A percentile compares a stretch with the other conserved stretches of the same genome.
Evolutionary conservation across 2,113 vertebrate genomes (phyloP).

Genomic region (Lepisosteus oculatus): DNA sequence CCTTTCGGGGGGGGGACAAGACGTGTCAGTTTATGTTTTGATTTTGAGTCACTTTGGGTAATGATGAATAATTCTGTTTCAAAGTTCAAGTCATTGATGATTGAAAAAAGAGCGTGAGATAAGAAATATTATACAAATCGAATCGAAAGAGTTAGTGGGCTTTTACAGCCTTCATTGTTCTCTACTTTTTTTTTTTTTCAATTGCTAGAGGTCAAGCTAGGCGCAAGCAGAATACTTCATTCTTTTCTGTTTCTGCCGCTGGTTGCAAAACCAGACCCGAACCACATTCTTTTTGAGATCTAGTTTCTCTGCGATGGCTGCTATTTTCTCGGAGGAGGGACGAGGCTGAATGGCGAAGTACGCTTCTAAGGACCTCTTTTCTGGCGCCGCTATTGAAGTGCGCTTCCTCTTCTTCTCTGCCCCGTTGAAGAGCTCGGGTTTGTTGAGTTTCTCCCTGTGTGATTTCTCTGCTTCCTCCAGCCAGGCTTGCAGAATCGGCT

Average conservation of each 20-base stretch:
- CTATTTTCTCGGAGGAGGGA: slow-evolving; percentile 96
- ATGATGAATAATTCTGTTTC: slow-evolving; percentile 54
- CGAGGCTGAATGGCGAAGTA: slow-evolving; percentile 96
- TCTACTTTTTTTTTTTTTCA: slow-evolving; percentile 11
- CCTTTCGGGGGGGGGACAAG: slow-evolving; percentile 48
- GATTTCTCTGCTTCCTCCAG: slow-evolving; percentile 96
- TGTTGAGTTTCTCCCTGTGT: slow-evolving; percentile 94
- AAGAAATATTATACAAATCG: slow-evolving; percentile 73
- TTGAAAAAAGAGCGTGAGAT: slow-evolving; percentile 58
- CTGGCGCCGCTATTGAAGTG: slow-evolving; percentile 93
- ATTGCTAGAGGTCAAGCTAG: slow-evolving; percentile 53
- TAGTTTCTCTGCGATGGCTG: slow-evolving; percentile 94
- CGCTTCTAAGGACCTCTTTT: slow-evolving; percentile 94
- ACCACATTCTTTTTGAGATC: slow-evolving; percentile 99
- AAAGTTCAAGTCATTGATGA: slow-evolving; percentile 66
- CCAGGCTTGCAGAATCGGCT: slow-evolving; percentile 97
- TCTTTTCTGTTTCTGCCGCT: slow-evolving; percentile 98
- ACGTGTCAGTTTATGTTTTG: slow-evolving; percentile 44
- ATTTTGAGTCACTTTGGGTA: slow-evolving; percentile 59
- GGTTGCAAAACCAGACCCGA: slow-evolving; percentile 98
- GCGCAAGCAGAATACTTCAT: slow-evolving; percentile 98
- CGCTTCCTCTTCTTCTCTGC: slow-evolving; percentile 95
- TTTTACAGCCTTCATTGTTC: slow-evolving; percentile 42
- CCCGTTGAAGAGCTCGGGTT: slow-evolving; percentile 95
- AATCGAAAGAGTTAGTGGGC: slow-evolving; percentile 60